Evolutionary conservation across 2,797 vertebrate species (phyloP).

Genomic region (Pteronotus mesoamericanus): DNA sequence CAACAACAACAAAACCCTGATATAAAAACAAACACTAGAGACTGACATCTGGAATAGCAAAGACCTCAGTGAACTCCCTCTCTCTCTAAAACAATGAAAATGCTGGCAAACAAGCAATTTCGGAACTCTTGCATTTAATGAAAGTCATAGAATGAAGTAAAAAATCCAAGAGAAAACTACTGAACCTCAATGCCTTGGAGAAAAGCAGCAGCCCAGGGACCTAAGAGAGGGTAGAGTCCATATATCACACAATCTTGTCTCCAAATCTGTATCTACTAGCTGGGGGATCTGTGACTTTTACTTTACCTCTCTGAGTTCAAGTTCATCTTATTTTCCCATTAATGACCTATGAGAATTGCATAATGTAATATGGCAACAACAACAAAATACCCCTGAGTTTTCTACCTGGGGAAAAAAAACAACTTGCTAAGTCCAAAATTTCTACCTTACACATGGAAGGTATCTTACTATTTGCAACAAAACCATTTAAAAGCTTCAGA

Average conservation of each 20-base stretch:
- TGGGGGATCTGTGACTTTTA: not conserved
- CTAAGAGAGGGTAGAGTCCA: not conserved
- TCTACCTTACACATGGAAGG: slow-evolving; percentile 6
- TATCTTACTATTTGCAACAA: not conserved
- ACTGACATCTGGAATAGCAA: not conserved
- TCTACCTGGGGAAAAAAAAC: not conserved
- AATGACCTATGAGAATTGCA: slow-evolving; percentile 6
- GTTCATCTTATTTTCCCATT: not conserved
- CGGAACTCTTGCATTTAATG: not conserved
- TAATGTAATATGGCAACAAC: not conserved
- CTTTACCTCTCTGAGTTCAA: not conserved
- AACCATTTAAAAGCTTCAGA: slow-evolving; percentile 30
- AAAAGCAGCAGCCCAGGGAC: not conserved
- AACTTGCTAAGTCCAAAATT: slow-evolving; percentile 20
- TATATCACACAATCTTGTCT: not conserved
- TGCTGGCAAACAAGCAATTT: not conserved
- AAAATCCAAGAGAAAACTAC: slow-evolving; percentile 33
- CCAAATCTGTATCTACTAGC: not conserved
- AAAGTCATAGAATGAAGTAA: not conserved
- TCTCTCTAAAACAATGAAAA: slow-evolving; percentile 32
- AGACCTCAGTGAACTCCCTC: not conserved
- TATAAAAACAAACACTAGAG: slow-evolving; percentile 11
- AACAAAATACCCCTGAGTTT: not conserved
- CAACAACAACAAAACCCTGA: too few relatives aligned
- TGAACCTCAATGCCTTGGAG: not conserved